Base-by-base conservation (phyloP, 2,888 invertebrate species). In the Heteropelma amictum region DNA sequence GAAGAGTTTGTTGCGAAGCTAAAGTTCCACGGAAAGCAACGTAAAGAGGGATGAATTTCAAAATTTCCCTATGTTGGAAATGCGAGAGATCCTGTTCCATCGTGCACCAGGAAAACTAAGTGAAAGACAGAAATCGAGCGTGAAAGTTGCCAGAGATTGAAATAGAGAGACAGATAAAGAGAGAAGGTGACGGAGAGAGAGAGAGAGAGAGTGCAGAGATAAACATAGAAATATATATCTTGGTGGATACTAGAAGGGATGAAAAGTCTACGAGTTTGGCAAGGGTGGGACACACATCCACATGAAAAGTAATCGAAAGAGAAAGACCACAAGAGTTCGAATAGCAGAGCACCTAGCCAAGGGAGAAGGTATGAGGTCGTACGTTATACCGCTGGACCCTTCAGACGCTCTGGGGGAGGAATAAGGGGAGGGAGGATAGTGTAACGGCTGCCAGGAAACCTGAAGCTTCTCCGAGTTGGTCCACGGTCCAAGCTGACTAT, bases 401-500 rank as follows among this genome's bases (percentile, higher is more conserved):
- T 56, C 60, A 61, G 49, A 61, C 45, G 35, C 40, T 51, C 49
- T 33, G 19, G 10, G 28, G 47, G 38, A 49, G 35, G 35, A 26
- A 12, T n/a, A 10, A n/a, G 7, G 35, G 19, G 19, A 38, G 40
- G 30, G 56, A 47, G 56, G 49, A 21, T 67, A 67, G 49, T 19
- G 54, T 56, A 38, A 49, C 67, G 49, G 45, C 65, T 56, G 61
- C 67, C 71, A 63, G 71, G 63, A 68, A 75, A 70, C 64, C 69
- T 60, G 74, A 69, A 74, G 51, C 67, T 56, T 75, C 63, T 26
- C 61, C 42, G 42, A 63, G 42, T 56, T 33, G 19, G 33, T 49
- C 70, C 33, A 56, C 28, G 49, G 26, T 71, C 47, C 35, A 47
- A 4, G 14, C 40, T 28, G 10, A 51, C 60, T 53, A 53, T 21